These are phyloP conservation scores for Dusona sp. DNA, from an alignment of 2,888 invertebrate species.

Conservation along the genomic window DNA sequence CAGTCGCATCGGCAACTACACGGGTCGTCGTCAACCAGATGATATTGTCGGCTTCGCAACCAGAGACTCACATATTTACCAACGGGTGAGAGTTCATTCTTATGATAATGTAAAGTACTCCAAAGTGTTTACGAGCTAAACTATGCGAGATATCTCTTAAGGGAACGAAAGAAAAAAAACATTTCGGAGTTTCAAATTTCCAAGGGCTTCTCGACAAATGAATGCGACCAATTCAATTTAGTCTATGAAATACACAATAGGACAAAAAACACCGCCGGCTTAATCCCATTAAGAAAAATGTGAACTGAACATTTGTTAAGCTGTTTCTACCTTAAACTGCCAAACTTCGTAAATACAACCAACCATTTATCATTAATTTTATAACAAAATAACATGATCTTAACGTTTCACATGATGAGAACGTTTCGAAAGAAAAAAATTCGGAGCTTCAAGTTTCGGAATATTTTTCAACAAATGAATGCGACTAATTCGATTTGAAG, in stretches of 20 bases:
- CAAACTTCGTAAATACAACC: background rate
- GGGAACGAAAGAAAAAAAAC: background rate
- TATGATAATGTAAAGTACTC: constrained; percentile 36
- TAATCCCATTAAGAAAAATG: background rate
- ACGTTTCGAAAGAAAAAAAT: background rate
- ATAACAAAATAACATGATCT: too few relatives aligned
- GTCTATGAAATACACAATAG: background rate
- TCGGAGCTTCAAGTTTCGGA: background rate
- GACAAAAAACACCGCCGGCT: background rate
- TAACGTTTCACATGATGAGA: too few relatives aligned
- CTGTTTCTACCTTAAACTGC: background rate
- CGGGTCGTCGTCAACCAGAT: constrained; percentile 76
- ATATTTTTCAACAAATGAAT: background rate
- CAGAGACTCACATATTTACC: constrained; percentile 80
- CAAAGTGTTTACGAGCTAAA: background rate
- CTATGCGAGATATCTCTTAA: constrained; percentile 19
- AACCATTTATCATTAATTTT: too few relatives aligned
- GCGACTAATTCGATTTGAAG: background rate
- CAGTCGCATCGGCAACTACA: constrained; percentile 66
- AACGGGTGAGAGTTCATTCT: constrained; percentile 77
- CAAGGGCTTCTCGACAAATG: background rate
- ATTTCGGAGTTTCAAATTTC: background rate
- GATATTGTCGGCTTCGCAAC: constrained; percentile 78
- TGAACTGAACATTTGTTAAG: background rate
- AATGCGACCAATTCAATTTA: background rate